phyloP scores from a whole-genome alignment of 2,888 invertebrate genomes.

The Cyaniris semiargus region DNA sequence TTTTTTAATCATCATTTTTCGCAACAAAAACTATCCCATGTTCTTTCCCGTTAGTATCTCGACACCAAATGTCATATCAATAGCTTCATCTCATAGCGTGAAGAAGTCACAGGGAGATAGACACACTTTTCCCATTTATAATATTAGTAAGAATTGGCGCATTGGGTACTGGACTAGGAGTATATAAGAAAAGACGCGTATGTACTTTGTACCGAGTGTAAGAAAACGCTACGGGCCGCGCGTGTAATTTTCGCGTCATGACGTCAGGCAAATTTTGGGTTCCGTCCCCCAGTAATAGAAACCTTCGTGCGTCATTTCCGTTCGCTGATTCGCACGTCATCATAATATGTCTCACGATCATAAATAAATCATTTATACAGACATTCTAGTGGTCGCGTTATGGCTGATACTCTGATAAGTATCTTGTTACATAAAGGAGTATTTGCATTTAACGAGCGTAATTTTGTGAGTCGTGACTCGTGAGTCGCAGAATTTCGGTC shows the following conservation, averaged over 20 bases:
- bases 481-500: no score
- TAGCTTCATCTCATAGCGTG: no score
- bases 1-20: no score
- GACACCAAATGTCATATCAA: no score
- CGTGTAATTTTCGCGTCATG: background rate
- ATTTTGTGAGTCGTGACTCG: no score
- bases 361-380: slow-evolving; percentile 15
- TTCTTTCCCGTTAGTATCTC: no score
- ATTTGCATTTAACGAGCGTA: no score
- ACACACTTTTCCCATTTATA: no score
- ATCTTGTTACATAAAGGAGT: background rate
- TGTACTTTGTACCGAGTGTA: background rate
- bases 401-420: background rate
- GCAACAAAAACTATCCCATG: no score
- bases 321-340: slow-evolving; percentile 1
- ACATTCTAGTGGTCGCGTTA: slow-evolving; percentile 1
- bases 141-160: no score
- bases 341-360: background rate
- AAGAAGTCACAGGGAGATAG: no score
- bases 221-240: background rate
- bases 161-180: background rate
- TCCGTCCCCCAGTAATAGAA: slow-evolving; percentile 14
- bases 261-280: slow-evolving; percentile 2
- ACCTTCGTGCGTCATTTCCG: slow-evolving; percentile 7
- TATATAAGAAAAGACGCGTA: background rate